phyloP scores from a whole-genome alignment of 2,113 vertebrate genomes.

The Ceyx cyanopectus region DNA sequence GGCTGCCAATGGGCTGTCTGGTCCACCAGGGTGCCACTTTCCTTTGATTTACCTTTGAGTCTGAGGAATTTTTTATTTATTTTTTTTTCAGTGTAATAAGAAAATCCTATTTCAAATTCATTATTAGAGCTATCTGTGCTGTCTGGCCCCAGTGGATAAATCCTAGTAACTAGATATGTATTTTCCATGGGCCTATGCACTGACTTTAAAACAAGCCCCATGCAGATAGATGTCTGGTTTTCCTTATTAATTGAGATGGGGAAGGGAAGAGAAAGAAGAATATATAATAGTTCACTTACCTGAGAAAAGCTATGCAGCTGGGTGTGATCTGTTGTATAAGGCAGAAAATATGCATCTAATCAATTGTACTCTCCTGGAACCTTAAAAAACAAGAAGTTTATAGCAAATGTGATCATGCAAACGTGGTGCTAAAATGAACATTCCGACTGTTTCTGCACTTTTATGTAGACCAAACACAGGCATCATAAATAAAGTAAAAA shows the following conservation, averaged over 20 bases:
- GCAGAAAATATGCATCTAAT: slow-evolving; percentile 12
- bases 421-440: slow-evolving; percentile 12
- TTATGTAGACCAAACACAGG: background rate
- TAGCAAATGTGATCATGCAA: background rate
- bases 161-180: slow-evolving; percentile 24
- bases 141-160: slow-evolving; percentile 26
- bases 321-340: background rate
- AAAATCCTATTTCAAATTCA: slow-evolving; percentile 54
- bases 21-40: slow-evolving; percentile 48
- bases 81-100: background rate
- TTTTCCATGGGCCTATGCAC: slow-evolving; percentile 12
- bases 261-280: background rate
- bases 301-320: slow-evolving; percentile 32
- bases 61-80: slow-evolving; percentile 30
- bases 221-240: slow-evolving; percentile 30
- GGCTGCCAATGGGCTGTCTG: slow-evolving; percentile 54
- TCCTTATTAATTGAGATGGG: slow-evolving; percentile 12
- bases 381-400: background rate
- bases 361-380: background rate
- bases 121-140: slow-evolving; percentile 26
- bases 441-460: background rate
- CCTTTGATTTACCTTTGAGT: slow-evolving; percentile 64
- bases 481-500: background rate
- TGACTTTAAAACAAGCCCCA: slow-evolving; percentile 33
- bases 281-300: background rate